phyloP scores from a whole-genome alignment of 2,113 vertebrate species.

The Gorsachius goisagi region DNA sequence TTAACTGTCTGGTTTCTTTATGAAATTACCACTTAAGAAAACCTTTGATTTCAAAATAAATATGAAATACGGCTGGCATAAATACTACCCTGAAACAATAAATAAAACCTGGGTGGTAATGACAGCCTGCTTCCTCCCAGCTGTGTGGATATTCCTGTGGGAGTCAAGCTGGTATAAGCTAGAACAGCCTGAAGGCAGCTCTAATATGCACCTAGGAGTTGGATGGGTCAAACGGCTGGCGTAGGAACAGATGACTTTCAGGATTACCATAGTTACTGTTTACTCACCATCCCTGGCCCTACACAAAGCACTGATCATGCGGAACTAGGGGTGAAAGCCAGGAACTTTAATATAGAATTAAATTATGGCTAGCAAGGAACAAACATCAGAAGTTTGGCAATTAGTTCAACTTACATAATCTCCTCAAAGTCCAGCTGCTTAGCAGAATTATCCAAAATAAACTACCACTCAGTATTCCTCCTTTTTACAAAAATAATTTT shows the following conservation, averaged over 20 bases:
- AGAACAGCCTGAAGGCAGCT: background rate
- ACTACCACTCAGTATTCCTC: background rate
- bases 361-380: conserved; percentile 4
- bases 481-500: background rate
- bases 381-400: conserved; percentile 35
- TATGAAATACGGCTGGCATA: background rate
- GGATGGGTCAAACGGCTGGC: background rate
- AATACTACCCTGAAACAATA: background rate
- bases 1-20: background rate
- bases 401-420: conserved; percentile 33
- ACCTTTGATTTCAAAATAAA: conserved; percentile 12
- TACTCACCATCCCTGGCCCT: background rate
- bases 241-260: background rate
- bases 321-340: background rate
- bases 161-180: background rate
- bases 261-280: conserved; percentile 24
- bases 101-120: background rate
- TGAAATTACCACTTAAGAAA: background rate
- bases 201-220: background rate
- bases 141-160: background rate
- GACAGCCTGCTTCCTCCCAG: background rate
- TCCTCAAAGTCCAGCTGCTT: conserved; percentile 37
- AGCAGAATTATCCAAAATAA: conserved; percentile 43
- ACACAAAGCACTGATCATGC: background rate
- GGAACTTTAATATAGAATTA: conserved; percentile 13